These are phyloP conservation scores for Drosophila lacteicornis DNA, from an alignment of 1,140 invertebrate genomes.

Conservation along the genomic window DNA sequence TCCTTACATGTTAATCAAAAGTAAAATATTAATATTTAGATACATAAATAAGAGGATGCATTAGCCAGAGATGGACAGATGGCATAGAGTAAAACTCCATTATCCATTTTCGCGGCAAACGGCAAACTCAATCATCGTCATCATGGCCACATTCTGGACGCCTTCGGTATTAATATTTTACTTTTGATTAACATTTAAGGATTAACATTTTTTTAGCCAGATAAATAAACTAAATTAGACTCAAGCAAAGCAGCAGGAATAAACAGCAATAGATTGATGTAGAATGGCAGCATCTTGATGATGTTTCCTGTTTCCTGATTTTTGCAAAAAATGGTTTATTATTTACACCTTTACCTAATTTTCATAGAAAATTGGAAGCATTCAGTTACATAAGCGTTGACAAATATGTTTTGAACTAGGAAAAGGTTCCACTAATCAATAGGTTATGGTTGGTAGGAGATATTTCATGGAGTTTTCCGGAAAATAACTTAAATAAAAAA, in stretches of 20 bases:
- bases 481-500: no score
- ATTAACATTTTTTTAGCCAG: not conserved
- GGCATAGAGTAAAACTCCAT: constrained; percentile 29
- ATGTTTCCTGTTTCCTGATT: not conserved
- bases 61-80: constrained; percentile 40
- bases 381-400: not conserved
- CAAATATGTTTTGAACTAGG: not conserved
- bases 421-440: not conserved
- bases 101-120: constrained; percentile 28
- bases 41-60: constrained; percentile 47
- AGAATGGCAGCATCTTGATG: not conserved
- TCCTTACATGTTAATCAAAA: no score
- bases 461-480: no score
- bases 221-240: not conserved
- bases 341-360: no score
- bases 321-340: not conserved
- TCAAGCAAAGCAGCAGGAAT: not conserved
- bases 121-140: constrained; percentile 50
- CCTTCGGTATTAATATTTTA: no score
- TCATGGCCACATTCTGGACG: constrained; percentile 43
- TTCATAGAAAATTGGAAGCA: not conserved
- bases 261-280: constrained; percentile 5
- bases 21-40: no score
- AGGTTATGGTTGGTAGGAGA: not conserved
- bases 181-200: no score